A percentile compares a stretch with the other conserved stretches of the same genome.
These are phyloP conservation scores for Cyanoliseus patagonus DNA, from an alignment of 2,113 vertebrate species.

Conservation along the genomic window DNA sequence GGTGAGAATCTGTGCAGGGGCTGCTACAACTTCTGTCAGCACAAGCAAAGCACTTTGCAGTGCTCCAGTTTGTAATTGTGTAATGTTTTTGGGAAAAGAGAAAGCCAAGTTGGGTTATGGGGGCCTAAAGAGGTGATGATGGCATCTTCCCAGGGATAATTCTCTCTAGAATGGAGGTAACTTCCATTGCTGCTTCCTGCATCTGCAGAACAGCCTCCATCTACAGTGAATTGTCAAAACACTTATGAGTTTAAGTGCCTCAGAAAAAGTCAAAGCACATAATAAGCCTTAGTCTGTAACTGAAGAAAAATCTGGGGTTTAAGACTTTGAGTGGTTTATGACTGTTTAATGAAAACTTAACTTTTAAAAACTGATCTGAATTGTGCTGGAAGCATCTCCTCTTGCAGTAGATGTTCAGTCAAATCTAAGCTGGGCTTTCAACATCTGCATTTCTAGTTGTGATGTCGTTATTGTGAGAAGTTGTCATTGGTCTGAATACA, in stretches of 20 bases:
- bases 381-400: neutral
- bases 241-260: neutral
- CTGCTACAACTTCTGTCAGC: neutral
- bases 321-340: neutral
- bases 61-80: neutral
- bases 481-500: neutral
- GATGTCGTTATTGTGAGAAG: neutral
- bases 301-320: neutral
- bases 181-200: neutral
- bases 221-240: neutral
- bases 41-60: neutral
- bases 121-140: neutral
- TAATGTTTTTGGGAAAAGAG: neutral
- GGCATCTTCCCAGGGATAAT: neutral
- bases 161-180: neutral
- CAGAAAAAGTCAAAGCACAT: neutral
- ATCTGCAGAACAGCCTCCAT: neutral
- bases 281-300: neutral
- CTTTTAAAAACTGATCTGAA: neutral
- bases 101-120: fast-evolving
- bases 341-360: neutral
- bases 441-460: neutral
- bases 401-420: neutral
- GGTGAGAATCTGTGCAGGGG: neutral
- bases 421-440: neutral